Conservation (phyloP, 2,797 vertebrate species). For the Danio albolineatus region DNA sequence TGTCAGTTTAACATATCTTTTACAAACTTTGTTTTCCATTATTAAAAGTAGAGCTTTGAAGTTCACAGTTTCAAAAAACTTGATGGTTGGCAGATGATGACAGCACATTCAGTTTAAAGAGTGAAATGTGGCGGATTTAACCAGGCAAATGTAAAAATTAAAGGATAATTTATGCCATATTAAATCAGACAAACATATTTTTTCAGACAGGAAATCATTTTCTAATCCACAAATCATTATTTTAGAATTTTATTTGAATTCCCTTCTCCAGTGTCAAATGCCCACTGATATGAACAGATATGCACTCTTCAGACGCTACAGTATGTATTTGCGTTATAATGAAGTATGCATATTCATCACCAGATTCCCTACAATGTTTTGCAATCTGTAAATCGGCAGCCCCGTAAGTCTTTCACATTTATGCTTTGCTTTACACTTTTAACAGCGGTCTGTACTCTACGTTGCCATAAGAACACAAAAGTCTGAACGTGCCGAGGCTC, state of each 20-base stretch:
- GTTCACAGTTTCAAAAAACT: not conserved
- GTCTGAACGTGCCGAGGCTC: conserved; percentile 7
- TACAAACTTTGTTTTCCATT: too few species aligned
- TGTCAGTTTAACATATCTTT: not conserved
- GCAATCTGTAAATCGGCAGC: not conserved
- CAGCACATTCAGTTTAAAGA: not conserved
- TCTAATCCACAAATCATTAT: not conserved
- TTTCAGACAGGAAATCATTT: not conserved
- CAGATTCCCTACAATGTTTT: conserved; percentile 19
- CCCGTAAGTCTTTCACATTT: not conserved
- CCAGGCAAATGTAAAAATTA: not conserved
- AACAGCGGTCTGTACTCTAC: not conserved
- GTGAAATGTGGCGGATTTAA: not conserved
- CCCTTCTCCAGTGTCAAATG: not conserved
- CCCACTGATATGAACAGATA: not conserved
- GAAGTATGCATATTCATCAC: conserved; percentile 21
- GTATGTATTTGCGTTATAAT: conserved; percentile 29
- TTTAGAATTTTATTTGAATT: not conserved
- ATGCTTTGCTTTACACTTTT: conserved; percentile 5
- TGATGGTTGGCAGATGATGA: not conserved
- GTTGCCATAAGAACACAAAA: conserved; percentile 7
- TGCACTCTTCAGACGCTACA: not conserved
- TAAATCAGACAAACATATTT: not conserved
- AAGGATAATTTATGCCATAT: not conserved
- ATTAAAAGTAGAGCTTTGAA: not conserved